Base-by-base conservation (phyloP, 2,888 invertebrate genomes). In the Philaethria dido region DNA sequence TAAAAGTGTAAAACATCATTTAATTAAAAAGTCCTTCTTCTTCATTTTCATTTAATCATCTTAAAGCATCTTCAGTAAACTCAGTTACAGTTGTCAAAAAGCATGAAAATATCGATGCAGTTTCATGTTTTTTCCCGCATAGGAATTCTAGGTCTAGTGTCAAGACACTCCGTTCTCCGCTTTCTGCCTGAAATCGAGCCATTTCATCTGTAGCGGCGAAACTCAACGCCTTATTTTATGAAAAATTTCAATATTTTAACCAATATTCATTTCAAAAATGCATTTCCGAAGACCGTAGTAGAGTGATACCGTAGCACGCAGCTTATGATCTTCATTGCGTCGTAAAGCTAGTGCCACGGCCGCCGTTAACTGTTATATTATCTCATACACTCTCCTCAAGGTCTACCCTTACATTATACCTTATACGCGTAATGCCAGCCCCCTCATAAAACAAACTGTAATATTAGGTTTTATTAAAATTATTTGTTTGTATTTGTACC, bases 301-400 rank as follows among this genome's bases (percentile, higher is more conserved):
- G n/a, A n/a, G n/a, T n/a, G n/a, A n/a, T n/a, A n/a, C n/a, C 33
- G 3, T 16, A 18, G 16, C 9, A 29, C 45, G 18, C 16, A 6
- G 42, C 47, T 45, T 45, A 65, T 60, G 64, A 65, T 65, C 59
- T 52, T 42, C 36, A 45, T 44, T 36, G 39, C 29, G 48, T 60
- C 69, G 54, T 70, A 68, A 70, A 70, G 47, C 64, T 63, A 62
- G 67, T 64, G 48, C 60, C 67, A 70, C 70, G 64, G 62, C 20
- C 64, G 70, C 64, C 57, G 65, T 70, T 70, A 70, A 62, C 68
- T 55, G 44, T 52, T 62, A 60, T 68, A 68, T 65, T 68, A 62
- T 69, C 69, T 68, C 59, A 65, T 68, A 70, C 67, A 70, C 68
- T 64, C 57, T 59, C 48, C 65, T 68, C 61, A 62, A 62, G 62